Conservation (phyloP, 2,113 vertebrate genomes). For the Athene noctua region DNA sequence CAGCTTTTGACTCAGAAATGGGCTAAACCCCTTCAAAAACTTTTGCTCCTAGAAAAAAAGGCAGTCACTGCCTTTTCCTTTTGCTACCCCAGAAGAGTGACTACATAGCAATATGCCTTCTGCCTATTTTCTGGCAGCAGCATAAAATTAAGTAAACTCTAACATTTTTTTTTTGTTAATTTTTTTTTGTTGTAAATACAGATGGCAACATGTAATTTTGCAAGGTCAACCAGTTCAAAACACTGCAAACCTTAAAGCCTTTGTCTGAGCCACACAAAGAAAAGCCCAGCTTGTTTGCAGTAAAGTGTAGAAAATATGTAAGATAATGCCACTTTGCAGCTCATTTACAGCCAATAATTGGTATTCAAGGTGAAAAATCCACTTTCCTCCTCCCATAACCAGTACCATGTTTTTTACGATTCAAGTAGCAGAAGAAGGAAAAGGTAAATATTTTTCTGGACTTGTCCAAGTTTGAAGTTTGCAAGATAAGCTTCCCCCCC, state of each 20-base stretch:
- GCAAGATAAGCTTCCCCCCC: neutral
- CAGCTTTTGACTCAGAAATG: neutral
- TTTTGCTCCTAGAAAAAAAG: neutral
- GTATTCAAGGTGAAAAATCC: neutral
- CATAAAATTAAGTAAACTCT: neutral
- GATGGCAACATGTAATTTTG: neutral
- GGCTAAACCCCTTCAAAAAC: neutral
- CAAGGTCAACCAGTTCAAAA: neutral
- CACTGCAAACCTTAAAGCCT: neutral
- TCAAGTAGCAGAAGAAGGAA: neutral
- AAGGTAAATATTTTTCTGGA: neutral
- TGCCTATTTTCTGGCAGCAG: neutral
- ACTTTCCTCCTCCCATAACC: neutral
- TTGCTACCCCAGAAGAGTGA: neutral
- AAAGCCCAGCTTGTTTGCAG: neutral
- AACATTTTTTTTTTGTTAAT: neutral
- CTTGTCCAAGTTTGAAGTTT: neutral
- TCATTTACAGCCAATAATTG: neutral
- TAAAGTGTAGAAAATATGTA: neutral
- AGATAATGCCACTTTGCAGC: neutral
- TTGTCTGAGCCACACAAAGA: neutral
- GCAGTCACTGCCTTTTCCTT: neutral
- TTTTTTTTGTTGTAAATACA: neutral
- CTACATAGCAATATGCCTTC: fast-evolving
- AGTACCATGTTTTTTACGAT: neutral